Base-by-base conservation (phyloP, 53 echinoderm and acorn worm species). In the Apostichopus leukothele region DNA sequence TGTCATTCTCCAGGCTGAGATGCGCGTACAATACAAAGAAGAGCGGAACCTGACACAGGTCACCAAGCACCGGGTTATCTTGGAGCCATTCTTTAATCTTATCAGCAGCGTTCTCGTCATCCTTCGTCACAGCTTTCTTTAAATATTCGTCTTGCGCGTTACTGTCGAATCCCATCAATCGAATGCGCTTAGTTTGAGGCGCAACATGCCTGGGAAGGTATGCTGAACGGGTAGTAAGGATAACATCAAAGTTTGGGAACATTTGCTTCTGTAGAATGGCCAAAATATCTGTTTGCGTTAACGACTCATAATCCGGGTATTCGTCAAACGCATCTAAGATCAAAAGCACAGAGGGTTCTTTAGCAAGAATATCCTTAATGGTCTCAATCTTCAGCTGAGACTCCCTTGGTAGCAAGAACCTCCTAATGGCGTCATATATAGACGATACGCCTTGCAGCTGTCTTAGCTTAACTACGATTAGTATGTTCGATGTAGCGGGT, bases 51-150 rank as follows among this genome's bases (percentile, higher is more conserved):
- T 85, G 85, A 26, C 85, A 85, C 4, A 85, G 50, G 6, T 67
- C 85, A 11, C 50, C 68, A 63, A 85, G 50, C 55, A 85, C 61
- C 11, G 85, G 85, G 39, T 85, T 85, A 27, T 85, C 85, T 16
- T 60, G 61, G 21, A 85, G 61, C 50, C 50, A 60, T 67, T 85
- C 85, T 67, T 85, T 85, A 16, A 85, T 60, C 50, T 66, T 63
- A 5, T 67, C 51, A 10, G 50, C 68, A 14, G 85, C 50, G 13
- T 9, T 39, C 9, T 85, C 23, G 50, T 85, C 68, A 6, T 85
- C 67, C 10, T 14, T 50, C 1, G 66, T 50, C 6, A 85, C n/a
- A 9, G 67, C 67, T 66, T 67, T 85, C 7, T 26, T 61, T 13
- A 85, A 51, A 67, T 85, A 85, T 60, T 63, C 4, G 8, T 85